Evolutionary conservation across 2,113 vertebrate species (phyloP), one percentile per base, ranked within the genome.

Genomic region (Prinia subflava): DNA sequence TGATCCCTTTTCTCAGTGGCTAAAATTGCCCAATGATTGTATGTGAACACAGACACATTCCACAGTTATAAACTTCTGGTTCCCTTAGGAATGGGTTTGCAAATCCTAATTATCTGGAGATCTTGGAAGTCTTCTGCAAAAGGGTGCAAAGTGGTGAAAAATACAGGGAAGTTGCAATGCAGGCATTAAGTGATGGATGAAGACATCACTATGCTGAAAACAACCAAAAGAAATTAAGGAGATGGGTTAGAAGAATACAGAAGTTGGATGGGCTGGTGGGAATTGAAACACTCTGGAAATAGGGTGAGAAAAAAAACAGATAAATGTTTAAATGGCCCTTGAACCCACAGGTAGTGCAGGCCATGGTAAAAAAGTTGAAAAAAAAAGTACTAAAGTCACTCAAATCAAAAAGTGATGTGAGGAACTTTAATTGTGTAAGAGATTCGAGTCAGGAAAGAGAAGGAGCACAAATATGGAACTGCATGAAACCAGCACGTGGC

Each of bases 21-120:
- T 86, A 55, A 80, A 86, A 68, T 5, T 46, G 25, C 31, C 20
- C 33, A 37, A 41, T 4, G 11, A 10, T 20, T 41, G 31, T 50
- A 27, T 30, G 35, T 24, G 24, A 56, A 41, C 18, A 50, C 41
- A 21, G 17, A n/a, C 7, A 39, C 10, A 16, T 27, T 11, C 17
- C 9, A 10, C 1, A 30, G 8, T 17, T 49, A 5, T 0, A 8
- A 2, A 30, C 3, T 2, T 47, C 37, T 63, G 15, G 2, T 86
- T 70, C 78, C 52, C 37, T 69, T 10, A 50, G 64, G 77, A 83
- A 75, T 2, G 3, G 30, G n/a, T 74, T 90, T 47, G 35, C 37
- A 69, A 69, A 74, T 14, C 44, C 27, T n/a, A 25, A 17, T 8
- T 1, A 0, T 9, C 20, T 62, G 57, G 28, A 23, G 15, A 28